Conservation (phyloP, 2,797 vertebrate species). For the Pangasius mekongensis region DNA sequence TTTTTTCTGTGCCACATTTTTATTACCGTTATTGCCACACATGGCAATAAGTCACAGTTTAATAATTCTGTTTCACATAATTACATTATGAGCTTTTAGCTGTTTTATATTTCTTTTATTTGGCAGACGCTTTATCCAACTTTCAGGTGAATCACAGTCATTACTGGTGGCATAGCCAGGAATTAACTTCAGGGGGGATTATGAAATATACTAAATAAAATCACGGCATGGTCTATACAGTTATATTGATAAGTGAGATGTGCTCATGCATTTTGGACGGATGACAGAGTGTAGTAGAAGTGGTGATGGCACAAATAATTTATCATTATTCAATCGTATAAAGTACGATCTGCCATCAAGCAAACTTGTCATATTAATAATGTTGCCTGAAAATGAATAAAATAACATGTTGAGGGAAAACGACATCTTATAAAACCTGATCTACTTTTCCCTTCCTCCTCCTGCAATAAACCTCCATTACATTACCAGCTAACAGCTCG, state of each 20-base stretch:
- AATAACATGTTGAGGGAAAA: not conserved
- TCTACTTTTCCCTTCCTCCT: not conserved
- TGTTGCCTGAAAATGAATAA: not conserved
- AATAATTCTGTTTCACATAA: not conserved
- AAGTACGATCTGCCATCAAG: not conserved
- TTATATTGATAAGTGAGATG: not conserved
- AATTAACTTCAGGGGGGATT: not conserved
- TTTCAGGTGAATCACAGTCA: not conserved
- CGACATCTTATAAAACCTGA: not conserved
- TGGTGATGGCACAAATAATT: not conserved
- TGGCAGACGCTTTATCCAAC: not conserved
- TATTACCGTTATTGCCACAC: constrained; percentile 5
- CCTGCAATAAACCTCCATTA: not conserved
- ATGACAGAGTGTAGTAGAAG: not conserved
- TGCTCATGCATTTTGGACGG: not conserved
- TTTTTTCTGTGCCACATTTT: not conserved
- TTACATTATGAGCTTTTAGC: not conserved
- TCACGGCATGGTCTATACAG: not conserved
- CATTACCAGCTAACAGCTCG: not conserved
- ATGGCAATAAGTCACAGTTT: not conserved
- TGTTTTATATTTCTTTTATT: not conserved
- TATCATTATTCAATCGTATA: constrained; percentile 1
- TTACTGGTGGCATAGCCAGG: not conserved
- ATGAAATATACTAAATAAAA: not conserved
- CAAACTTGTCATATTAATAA: not conserved